Percentiles rank a stretch among this genome's conserved stretches.
Conservation (phyloP, 1,140 invertebrate species). For the Helicoverpa armigera region DNA sequence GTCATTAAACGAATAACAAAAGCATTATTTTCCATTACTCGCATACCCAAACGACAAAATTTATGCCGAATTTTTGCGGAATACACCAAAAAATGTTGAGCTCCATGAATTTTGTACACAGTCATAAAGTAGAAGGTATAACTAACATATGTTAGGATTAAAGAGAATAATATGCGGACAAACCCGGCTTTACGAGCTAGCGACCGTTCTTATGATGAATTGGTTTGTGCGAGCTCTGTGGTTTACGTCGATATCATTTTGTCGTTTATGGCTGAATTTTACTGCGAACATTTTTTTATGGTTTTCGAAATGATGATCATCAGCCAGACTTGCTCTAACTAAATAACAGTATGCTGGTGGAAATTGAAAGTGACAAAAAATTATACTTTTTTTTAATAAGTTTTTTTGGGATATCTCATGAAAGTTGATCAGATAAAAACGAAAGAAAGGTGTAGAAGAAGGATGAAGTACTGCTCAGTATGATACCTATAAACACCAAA, state of each 20-base stretch:
- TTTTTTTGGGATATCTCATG: too few relatives aligned
- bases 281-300: not conserved
- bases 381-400: too few relatives aligned
- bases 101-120: constrained; percentile 32
- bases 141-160: constrained; percentile 37
- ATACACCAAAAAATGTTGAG: constrained; percentile 15
- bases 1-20: too few relatives aligned
- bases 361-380: too few relatives aligned
- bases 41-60: not conserved
- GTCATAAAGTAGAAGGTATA: constrained; percentile 28
- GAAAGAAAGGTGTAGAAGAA: too few relatives aligned
- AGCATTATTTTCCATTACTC: not conserved
- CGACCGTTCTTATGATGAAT: constrained; percentile 24
- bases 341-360: too few relatives aligned
- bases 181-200: constrained; percentile 39
- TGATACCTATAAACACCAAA: too few relatives aligned
- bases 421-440: too few relatives aligned
- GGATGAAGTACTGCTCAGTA: too few relatives aligned
- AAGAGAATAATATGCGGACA: constrained; percentile 36
- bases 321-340: not conserved
- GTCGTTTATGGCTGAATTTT: not conserved
- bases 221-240: constrained; percentile 20
- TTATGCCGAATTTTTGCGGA: constrained; percentile 14
- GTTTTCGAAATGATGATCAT: not conserved
- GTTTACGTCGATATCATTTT: constrained; percentile 21